Base-by-base conservation (phyloP, 2,797 vertebrate genomes). In the Chloroceryle amazona region DNA sequence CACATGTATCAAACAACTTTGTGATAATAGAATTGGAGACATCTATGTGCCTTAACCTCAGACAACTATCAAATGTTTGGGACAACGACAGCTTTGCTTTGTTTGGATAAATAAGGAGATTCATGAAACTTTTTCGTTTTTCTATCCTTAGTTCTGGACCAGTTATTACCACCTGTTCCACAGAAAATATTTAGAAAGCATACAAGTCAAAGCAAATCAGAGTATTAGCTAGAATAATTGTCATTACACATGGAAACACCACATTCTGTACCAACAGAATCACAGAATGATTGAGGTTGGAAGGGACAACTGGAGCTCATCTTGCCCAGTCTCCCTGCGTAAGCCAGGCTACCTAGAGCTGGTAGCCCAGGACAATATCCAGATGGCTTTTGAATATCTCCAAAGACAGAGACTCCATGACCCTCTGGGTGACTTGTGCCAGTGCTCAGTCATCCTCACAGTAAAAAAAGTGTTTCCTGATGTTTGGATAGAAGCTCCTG, bases 1-100 rank as follows among this genome's bases (percentile, higher is more conserved):
- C 55, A 93, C 55, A 71, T 31, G 46, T 90, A 89, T 92, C 46
- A 85, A 41, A 82, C 49, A 94, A 26, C 41, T 89, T 93, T 96
- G 72, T 92, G 62, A 94, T 86, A 95, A 89, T 35, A 76, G 39
- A 68, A 41, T 15, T 85, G 58, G 41, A 76, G 25, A 29, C 16
- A 60, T 29, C 13, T 63, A n/a, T 44, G 25, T 54, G 20, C 15
- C 31, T 9, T 83, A 67, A 81, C 29, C 19, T 72, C 29, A 72
- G 31, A 62, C 7, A 55, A 58, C 12, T 54, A 82, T 7, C 11
- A 78, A 72, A 44, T 42, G 3, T 49, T 58, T 62, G 33, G 13
- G 17, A 10, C 42, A 87, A 37, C 72, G 33, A 65, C 11, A 70
- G 55, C 16, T 39, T 79, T n/a, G 22, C 10, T 26, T 19, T 80